Base-by-base conservation (phyloP, 2,888 invertebrate genomes). In the Agonopterix heracliana region DNA sequence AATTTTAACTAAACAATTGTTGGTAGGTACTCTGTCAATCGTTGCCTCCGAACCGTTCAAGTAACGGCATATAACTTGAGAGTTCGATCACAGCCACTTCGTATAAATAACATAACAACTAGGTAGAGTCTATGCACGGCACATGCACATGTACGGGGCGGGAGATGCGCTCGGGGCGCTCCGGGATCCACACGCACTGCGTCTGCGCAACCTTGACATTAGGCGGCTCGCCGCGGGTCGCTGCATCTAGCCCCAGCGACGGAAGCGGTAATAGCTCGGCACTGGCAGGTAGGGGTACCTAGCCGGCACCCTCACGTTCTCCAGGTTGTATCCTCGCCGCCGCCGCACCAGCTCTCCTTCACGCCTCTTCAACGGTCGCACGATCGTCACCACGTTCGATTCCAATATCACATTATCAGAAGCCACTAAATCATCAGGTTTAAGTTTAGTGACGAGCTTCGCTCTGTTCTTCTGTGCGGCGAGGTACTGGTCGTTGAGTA, bases 71-170 rank as follows among this genome's bases (percentile, higher is more conserved):
- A 60, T 68, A 65, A 66, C 62, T 68, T 66, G 68, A 78, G 77
- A 74, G 68, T 74, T 75, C 77, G 78, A 79, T 83, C 86, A 86
- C 86, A 85, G 84, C 81, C 87, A 84, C 82, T 78, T 78, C 66
- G 61, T 67, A 62, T 61, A 60, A 67, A 61, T 61, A 62, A 57
- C 51, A 54, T 59, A 62, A 59, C 54, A 68, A 56, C 56, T 68
- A 70, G 63, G 58, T 68, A 76, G 63, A 76, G 78, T 80, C 72
- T 68, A 57, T 63, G 58, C 63, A 59, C 51, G 56, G 54, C 53
- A 54, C 61, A 55, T 59, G 61, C 64, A 59, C 26, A 13, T 17
- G 48, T 64, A 57, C 38, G 58, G 59, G 67, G 56, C 38, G 58
- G 59, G 67, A 68, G 71, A 70, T 66, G 69, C 71, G 64, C 65